Percentiles rank a stretch among this genome's conserved stretches.
Conservation (phyloP, 2,797 vertebrate species). For the Coreius guichenoti region DNA sequence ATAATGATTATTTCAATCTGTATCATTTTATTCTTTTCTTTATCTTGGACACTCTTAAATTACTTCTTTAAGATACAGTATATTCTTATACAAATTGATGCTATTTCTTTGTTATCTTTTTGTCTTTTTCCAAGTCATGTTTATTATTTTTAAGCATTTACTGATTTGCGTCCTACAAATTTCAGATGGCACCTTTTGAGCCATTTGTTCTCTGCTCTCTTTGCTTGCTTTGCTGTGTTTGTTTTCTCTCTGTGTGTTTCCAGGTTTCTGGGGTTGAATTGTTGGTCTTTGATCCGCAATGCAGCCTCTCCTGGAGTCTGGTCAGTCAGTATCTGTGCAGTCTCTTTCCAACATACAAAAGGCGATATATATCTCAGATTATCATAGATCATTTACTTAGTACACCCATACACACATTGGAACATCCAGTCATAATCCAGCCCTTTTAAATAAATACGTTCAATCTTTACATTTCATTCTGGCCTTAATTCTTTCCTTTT, state of each 20-base stretch:
- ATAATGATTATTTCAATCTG: not conserved
- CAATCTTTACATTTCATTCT: not conserved
- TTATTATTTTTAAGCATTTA: not conserved
- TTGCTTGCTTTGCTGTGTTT: slow-evolving; percentile 13
- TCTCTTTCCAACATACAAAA: slow-evolving; percentile 55
- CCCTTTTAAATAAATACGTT: not conserved
- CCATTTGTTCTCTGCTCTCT: slow-evolving; percentile 31
- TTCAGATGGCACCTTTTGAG: slow-evolving; percentile 7
- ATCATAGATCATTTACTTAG: not conserved
- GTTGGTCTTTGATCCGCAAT: slow-evolving; percentile 80
- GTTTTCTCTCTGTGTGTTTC: slow-evolving; percentile 36
- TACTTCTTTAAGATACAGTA: not conserved
- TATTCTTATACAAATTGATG: not conserved
- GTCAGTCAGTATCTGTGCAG: slow-evolving; percentile 68
- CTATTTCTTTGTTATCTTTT: not conserved
- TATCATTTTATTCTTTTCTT: not conserved
- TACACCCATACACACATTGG: not conserved
- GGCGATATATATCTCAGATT: not conserved
- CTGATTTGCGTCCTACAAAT: not conserved
- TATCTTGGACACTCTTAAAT: not conserved
- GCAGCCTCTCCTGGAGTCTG: slow-evolving; percentile 75
- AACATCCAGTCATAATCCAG: not conserved
- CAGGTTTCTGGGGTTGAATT: slow-evolving; percentile 35
- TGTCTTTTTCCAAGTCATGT: slow-evolving; percentile 1
- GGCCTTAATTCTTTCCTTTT: not conserved